Conservation (phyloP, 2,888 invertebrate genomes). For the Agonopterix subpropinquella region DNA sequence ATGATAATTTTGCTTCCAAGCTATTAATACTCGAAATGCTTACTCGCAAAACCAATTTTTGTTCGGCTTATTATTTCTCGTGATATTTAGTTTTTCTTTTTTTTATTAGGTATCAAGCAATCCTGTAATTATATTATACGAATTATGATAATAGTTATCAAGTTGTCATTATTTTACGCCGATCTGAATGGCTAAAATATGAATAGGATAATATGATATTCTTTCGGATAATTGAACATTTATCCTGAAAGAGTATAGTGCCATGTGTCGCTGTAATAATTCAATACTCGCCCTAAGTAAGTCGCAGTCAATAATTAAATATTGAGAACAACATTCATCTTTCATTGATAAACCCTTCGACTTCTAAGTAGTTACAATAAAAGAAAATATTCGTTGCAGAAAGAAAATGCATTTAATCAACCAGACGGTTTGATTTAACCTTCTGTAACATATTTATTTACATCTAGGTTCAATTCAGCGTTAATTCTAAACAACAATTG, state of each 20-base stretch:
- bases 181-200: background rate
- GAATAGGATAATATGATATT: constrained; percentile 7
- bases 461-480: constrained; percentile 16
- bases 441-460: constrained; percentile 17
- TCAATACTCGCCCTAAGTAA: background rate
- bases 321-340: background rate
- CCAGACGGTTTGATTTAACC: constrained; percentile 2
- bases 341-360: too few species aligned
- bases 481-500: constrained; percentile 16
- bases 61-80: too few species aligned
- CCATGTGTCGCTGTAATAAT: constrained; percentile 14
- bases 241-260: constrained; percentile 16
- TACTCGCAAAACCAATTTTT: too few species aligned
- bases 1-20: too few species aligned
- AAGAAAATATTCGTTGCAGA: background rate
- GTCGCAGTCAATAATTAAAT: constrained; percentile 3
- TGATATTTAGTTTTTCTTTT: too few species aligned
- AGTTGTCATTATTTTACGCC: background rate
- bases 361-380: background rate
- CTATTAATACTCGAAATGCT: too few species aligned
- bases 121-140: background rate
- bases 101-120: background rate
- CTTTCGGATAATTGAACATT: constrained; percentile 12
- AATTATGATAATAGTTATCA: background rate
- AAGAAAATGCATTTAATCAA: constrained; percentile 5